Percentiles rank a stretch among this genome's conserved stretches.
phyloP scores from a whole-genome alignment of 2,888 invertebrate species.

The Germaria angustata region DNA sequence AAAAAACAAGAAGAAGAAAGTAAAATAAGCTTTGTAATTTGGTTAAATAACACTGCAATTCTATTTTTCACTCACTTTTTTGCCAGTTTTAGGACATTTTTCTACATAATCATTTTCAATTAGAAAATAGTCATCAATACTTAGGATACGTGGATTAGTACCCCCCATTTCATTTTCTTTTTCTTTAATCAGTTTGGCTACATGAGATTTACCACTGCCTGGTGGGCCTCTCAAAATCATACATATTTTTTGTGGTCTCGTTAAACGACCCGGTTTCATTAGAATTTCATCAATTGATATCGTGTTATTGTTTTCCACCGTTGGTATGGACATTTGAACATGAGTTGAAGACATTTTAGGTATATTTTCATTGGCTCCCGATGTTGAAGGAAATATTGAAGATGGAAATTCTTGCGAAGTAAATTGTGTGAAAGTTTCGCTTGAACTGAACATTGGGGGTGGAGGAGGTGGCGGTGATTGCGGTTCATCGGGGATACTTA shows the following conservation, averaged over 20 bases:
- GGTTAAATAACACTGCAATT: background rate
- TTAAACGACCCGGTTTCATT: conserved; percentile 88
- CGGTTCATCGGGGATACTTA: conserved; percentile 38
- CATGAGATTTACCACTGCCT: conserved; percentile 95
- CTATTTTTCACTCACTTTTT: conserved; percentile 71
- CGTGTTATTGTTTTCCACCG: conserved; percentile 79
- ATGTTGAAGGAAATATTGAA: conserved; percentile 74
- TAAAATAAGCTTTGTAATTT: background rate
- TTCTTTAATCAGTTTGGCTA: conserved; percentile 92
- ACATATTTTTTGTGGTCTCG: conserved; percentile 88
- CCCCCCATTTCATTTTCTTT: conserved; percentile 91
- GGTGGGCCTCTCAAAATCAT: conserved; percentile 95
- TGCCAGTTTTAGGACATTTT: conserved; percentile 78
- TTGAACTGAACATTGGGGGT: conserved; percentile 65
- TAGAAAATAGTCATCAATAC: conserved; percentile 97
- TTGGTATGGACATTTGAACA: conserved; percentile 72
- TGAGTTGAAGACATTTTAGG: conserved; percentile 67
- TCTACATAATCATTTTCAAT: conserved; percentile 88
- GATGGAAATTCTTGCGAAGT: background rate
- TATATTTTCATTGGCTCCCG: conserved; percentile 72
- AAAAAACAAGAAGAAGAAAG: background rate
- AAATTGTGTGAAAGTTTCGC: conserved; percentile 20
- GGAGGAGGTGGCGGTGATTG: conserved; percentile 65
- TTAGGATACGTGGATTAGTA: conserved; percentile 93
- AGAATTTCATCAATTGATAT: conserved; percentile 92